A percentile compares a stretch with the other conserved stretches of the same genome.
phyloP scores from a whole-genome alignment of 92 coral and sea anemone species.

The Paragorgia papillata region DNA sequence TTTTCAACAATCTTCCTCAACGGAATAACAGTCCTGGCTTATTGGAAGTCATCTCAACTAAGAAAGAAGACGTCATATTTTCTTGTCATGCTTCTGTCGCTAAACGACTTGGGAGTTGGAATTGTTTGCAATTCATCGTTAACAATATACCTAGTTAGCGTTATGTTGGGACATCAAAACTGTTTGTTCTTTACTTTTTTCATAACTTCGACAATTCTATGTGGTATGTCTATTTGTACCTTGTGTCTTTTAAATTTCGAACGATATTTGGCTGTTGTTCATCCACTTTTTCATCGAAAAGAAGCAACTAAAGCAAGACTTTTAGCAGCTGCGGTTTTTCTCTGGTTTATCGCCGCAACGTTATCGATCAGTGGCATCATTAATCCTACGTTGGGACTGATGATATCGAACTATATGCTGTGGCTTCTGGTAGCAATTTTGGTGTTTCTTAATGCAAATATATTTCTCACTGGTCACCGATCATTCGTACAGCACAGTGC shows the following conservation, averaged over 20 bases:
- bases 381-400: background rate
- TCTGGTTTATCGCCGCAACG: background rate
- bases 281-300: constrained; percentile 11
- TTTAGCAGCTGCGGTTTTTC: background rate
- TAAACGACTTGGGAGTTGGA: background rate
- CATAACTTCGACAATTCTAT: background rate
- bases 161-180: background rate
- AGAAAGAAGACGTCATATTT: background rate
- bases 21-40: background rate
- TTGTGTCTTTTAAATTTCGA: background rate
- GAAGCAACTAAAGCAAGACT: background rate
- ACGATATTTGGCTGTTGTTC: constrained; percentile 3
- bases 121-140: background rate
- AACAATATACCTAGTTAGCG: background rate
- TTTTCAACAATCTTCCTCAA: background rate
- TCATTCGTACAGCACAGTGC: no score
- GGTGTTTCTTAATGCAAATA: background rate
- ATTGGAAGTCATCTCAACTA: background rate
- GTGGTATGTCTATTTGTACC: background rate
- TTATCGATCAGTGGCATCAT: no score
- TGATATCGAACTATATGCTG: background rate
- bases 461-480: background rate
- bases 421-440: background rate
- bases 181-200: background rate
- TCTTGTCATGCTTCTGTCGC: background rate